Evolutionary conservation across 2,113 vertebrate genomes (phyloP), one percentile per base, ranked within the genome.

Genomic region (Gnathonemus longibarbis): DNA sequence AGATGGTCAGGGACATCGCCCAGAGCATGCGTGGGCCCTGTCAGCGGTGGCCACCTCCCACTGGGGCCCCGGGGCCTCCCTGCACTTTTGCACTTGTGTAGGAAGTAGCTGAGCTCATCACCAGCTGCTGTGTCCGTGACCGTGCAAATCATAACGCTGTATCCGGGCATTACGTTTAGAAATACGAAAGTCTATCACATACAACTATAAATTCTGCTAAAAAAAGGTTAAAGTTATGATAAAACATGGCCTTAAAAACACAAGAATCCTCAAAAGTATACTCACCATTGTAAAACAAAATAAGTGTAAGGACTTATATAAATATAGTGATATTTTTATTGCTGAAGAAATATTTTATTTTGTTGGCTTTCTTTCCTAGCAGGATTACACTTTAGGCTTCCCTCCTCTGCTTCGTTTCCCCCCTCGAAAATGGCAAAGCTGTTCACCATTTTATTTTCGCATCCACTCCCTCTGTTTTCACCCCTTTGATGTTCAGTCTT

Each of bases 401-500:
- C n/a, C 3, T 3, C 48, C 27, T 6, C 39, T 70, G 7, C 48
- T 1, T 27, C 24, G 0, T 2, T 45, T 13, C 45, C 39, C 39
- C 13, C n/a, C 13, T 17, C 5, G 2, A 48, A 35, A 84, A 39
- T 21, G 52, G 52, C 52, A 17, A 10, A 4, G 17, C 48, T 6
- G 6, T 45, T 58, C 21, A 3, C 9, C 0, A 6, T 50, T 50
- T 50, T 49, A 27, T 77, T 77, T 31, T 50, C 19, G 15, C 24
- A 80, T 24, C 13, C 6, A 11, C 52, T 84, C 83, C 56, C 35
- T 85, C 53, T 85, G 35, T 89, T 85, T 85, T 19, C 15, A 13
- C 56, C 39, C 50, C 42, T 88, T 90, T 80, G 48, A 90, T 50
- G 62, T 80, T 87, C 66, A 27, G 45, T 42, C 48, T 56, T 80